A percentile compares a stretch with the other conserved stretches of the same genome.
Conservation (phyloP, 1,140 invertebrate genomes). For the Platyscapa corneri region DNA sequence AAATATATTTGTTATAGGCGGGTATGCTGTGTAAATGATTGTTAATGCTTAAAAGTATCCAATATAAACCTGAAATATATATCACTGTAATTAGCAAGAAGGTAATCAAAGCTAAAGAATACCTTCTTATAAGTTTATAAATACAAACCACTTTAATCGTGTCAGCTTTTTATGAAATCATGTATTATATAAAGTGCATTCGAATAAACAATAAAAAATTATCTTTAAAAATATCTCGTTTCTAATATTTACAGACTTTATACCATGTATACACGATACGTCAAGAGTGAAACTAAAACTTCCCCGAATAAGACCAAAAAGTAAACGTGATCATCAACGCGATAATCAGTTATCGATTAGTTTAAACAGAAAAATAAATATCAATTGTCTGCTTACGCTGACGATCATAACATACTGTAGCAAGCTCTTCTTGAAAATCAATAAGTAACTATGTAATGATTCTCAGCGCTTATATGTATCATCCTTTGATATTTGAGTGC, state of each 20-base stretch:
- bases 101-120: too few species aligned
- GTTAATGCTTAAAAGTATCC: too few species aligned
- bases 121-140: too few species aligned
- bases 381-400: neutral
- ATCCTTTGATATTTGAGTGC: neutral
- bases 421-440: conserved; percentile 5
- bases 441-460: conserved; percentile 14
- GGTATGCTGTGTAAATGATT: too few species aligned
- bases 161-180: neutral
- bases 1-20: too few species aligned
- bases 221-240: neutral
- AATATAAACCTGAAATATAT: too few species aligned
- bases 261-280: conserved; percentile 4
- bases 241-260: conserved; percentile 14
- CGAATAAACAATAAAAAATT: neutral
- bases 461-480: neutral
- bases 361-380: conserved; percentile 33
- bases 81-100: too few species aligned
- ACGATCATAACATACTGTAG: neutral
- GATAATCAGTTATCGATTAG: conserved; percentile 42
- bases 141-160: too few species aligned
- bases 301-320: conserved; percentile 25
- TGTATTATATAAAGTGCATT: neutral
- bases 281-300: conserved; percentile 45
- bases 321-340: conserved; percentile 38